phyloP scores from a whole-genome alignment of 2,113 vertebrate species.

The Poicephalus meyeri region DNA sequence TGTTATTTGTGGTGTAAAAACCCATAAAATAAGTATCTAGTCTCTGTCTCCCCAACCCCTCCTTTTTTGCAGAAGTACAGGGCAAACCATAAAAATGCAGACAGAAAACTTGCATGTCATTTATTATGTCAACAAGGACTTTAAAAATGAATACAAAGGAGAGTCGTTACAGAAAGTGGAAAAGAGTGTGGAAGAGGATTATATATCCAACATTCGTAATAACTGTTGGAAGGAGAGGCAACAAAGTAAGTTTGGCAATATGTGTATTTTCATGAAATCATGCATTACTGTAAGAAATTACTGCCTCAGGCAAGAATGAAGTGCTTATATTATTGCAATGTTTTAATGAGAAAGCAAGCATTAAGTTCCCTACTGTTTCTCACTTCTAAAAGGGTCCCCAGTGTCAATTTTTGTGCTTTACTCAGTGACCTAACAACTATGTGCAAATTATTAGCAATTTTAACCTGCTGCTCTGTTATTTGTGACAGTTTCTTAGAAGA shows the following conservation, averaged over 20 bases:
- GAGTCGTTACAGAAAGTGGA: constrained; percentile 90
- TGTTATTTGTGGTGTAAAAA: not conserved
- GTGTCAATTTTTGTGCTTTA: not conserved
- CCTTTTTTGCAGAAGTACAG: constrained; percentile 82
- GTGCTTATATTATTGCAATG: not conserved
- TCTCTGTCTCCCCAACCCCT: not conserved
- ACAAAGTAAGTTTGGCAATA: constrained; percentile 84
- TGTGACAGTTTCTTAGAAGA: not conserved
- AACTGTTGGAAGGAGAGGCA: constrained; percentile 99
- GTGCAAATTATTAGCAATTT: not conserved
- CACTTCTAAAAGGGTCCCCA: not conserved
- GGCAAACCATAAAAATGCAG: constrained; percentile 90
- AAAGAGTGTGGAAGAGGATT: constrained; percentile 97
- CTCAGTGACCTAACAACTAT: not conserved
- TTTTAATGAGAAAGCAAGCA: not conserved
- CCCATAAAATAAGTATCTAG: not conserved
- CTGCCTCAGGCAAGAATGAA: not conserved
- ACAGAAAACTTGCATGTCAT: constrained; percentile 90
- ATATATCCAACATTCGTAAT: constrained; percentile 92
- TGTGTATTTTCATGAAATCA: not conserved
- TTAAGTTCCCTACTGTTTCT: not conserved
- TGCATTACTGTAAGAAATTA: not conserved
- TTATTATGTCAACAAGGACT: constrained; percentile 94
- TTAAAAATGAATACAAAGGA: constrained; percentile 93
- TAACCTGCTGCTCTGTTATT: not conserved